Evolutionary conservation across 1,140 invertebrate genomes (phyloP), one percentile per base, ranked within the genome.

Genomic region (Chlorops oryzae): DNA sequence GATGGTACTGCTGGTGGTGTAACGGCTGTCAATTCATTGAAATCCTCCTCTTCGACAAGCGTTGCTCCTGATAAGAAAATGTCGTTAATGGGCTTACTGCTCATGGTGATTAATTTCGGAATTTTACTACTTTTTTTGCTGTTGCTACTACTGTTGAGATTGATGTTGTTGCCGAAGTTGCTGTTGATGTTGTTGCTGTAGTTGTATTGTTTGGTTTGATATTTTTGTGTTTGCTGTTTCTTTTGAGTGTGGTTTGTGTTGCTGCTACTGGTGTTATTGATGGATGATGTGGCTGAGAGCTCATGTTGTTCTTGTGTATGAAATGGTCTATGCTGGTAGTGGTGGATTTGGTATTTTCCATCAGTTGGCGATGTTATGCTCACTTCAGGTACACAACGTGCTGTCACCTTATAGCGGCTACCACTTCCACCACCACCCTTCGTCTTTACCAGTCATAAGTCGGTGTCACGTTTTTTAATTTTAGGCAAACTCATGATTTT

Each of bases 401-500:
- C 66, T 27, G 64, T 65, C 55, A 72, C 69, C 52, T 72, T 72
- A 55, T 70, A 64, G 32, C 65, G 65, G 47, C 66, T 64, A 47
- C 69, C 66, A 45, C 56, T 59, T 54, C 64, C 59, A 50, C 58
- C 52, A 56, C 55, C 57, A 50, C 57, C 61, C 41, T 66, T 64
- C 41, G 61, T 60, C 44, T 61, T 62, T 56, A 72, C 59, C 59
- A 72, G 70, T 72, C 70, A 72, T 72, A 72, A 72, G 55, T 72
- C 70, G 24, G 66, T 67, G 52, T 72, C 66, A 47, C 63, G 66
- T 58, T 70, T 70, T 57, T 72, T 72, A 55, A 72, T 65, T 59
- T 70, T 70, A 59, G 69, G 69, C 46, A 59, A 54, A 56, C 63
- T 70, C 65, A 69, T 69, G 54, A 27, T 47, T 49, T 69, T 57